Evolutionary conservation across 2,797 vertebrate genomes (phyloP), one percentile per base, ranked within the genome.

Genomic region (Xenops minutus): DNA sequence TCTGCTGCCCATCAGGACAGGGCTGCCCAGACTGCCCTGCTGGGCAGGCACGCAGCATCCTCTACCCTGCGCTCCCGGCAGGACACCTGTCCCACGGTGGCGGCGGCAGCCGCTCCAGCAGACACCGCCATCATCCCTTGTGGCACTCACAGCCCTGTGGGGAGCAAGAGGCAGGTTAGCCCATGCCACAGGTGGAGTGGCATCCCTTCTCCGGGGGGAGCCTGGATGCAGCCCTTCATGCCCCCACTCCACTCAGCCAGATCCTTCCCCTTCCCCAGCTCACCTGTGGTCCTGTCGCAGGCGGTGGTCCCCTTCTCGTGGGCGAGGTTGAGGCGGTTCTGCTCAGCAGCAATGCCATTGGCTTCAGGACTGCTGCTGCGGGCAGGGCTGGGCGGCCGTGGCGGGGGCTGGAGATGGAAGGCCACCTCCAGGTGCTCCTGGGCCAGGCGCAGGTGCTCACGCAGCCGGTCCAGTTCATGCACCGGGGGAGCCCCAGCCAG

Each of bases 321-420:
- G 17, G 98, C 98, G 0, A 98, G 97, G 97, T 99, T 99, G 69
- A 99, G 98, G 56, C 98, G 98, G 97, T 99, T 99, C 98, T 99
- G 99, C 95, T 99, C 98, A 0, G 98, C 98, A 0, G 98, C 98
- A 0, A 98, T 98, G 17, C 98, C 97, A 18, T 98, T 98, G 79
- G 98, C 98, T 97, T 99, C 98, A 0, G 98, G 98, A 94, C 98
- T 99, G 97, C 98, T 98, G 97, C 98, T 99, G 73, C 98, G 96
- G 2, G 98, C 97, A 9, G 98, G 97, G 87, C 96, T 98, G 95
- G 97, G 97, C 14, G 93, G 96, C 66, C 97, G 98, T 0, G 43
- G 92, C 0, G 91, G 74, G 0, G 94, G 96, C 74, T 97, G 96
- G 2, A 98, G 97, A 92, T 98, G 98, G 97, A 98, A 99, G 63